phyloP scores from a whole-genome alignment of 2,888 invertebrate species.

The Hypsopygia costalis region DNA sequence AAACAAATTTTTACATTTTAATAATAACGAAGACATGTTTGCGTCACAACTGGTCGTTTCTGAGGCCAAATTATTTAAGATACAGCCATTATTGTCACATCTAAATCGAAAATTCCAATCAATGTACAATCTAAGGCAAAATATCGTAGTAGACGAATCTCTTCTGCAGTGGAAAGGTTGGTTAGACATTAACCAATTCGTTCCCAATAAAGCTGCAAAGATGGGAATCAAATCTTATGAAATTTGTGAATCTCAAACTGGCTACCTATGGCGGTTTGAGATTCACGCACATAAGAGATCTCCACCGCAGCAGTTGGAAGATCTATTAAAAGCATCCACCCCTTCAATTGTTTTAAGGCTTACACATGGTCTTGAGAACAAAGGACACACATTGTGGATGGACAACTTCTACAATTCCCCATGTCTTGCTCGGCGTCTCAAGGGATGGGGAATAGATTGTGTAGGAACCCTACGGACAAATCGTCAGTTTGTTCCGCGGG shows the following conservation, averaged over 20 bases:
- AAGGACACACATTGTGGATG: conserved; percentile 20
- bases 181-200: conserved; percentile 25
- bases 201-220: conserved; percentile 21
- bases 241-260: conserved; percentile 25
- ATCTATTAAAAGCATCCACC: conserved; percentile 10
- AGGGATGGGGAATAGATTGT: conserved; percentile 20
- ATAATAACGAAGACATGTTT: conserved; percentile 3
- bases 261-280: conserved; percentile 24
- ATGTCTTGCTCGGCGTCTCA: conserved; percentile 19
- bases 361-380: conserved; percentile 15
- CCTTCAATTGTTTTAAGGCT: conserved; percentile 15
- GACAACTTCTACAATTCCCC: conserved; percentile 23
- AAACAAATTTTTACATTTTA: conserved; percentile 18
- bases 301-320: conserved; percentile 11
- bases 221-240: conserved; percentile 26
- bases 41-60: neutral
- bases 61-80: conserved; percentile 16
- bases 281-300: conserved; percentile 12
- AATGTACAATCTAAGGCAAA: conserved; percentile 15
- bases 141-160: conserved; percentile 24
- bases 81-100: conserved; percentile 13
- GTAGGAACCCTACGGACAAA: conserved; percentile 22
- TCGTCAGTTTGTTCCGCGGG: conserved; percentile 19
- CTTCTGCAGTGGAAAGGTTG: conserved; percentile 26
- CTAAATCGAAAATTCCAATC: conserved; percentile 10